Evolutionary conservation across 2,888 invertebrate genomes (phyloP).

Genomic region (Loripinus fragilis): DNA sequence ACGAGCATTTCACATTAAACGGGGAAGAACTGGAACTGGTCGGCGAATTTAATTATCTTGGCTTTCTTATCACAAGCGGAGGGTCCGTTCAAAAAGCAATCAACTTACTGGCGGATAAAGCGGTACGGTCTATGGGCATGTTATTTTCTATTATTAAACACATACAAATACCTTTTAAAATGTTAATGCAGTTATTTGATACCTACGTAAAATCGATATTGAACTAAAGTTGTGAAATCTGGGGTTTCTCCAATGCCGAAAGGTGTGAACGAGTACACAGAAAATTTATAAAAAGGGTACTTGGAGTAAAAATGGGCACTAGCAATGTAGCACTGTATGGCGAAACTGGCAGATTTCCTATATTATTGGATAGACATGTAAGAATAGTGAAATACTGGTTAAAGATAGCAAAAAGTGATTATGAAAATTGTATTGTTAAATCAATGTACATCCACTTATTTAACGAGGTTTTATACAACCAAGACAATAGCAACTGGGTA

Average conservation of each 20-base stretch:
- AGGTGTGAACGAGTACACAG: conserved; percentile 6
- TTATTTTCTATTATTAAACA: not conserved
- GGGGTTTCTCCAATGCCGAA: not conserved
- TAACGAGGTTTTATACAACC: not conserved
- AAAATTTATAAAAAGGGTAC: not conserved
- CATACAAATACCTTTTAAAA: not conserved
- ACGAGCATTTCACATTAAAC: not conserved
- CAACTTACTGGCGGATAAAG: no score
- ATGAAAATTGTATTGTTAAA: conserved; percentile 10
- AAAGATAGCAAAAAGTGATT: not conserved
- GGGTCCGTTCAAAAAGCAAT: no score
- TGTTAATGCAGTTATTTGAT: not conserved
- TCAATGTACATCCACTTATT: not conserved
- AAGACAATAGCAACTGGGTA: not conserved
- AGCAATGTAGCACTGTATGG: not conserved
- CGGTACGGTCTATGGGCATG: not conserved
- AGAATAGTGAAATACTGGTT: conserved; percentile 5
- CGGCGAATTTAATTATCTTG: not conserved
- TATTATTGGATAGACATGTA: not conserved
- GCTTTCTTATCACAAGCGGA: not conserved
- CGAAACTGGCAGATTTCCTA: conserved; percentile 5
- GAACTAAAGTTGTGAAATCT: not conserved
- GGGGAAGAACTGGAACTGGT: not conserved
- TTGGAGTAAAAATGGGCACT: not conserved
- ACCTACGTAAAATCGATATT: not conserved